Base-by-base conservation (phyloP, 2,113 vertebrate species). In the Lasiurus borealis region DNA sequence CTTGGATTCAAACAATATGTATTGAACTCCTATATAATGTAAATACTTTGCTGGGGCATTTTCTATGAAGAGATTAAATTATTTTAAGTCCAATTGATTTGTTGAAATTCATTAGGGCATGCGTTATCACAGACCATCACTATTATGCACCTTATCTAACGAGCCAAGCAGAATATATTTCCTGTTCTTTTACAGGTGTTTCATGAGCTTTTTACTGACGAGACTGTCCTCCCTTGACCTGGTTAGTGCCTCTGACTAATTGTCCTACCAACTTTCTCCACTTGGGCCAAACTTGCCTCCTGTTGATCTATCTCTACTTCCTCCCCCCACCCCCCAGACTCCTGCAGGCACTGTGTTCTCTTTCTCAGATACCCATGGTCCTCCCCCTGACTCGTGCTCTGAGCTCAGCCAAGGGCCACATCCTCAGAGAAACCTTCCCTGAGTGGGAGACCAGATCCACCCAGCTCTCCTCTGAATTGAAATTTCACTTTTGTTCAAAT, bases 31-130 rank as follows among this genome's bases (percentile, higher is more conserved):
- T 27, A 1, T 36, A 13, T 62, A 31, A 54, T 57, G 75, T 68
- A 86, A 75, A 59, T 34, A 23, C 44, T 91, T 78, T 31, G 59
- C n/a, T 11, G 66, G 72, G 76, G 59, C 46, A 57, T 64, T 77
- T 87, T 83, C 90, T 59, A 31, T 73, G 91, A 92, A 40, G 87
- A 85, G 80, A 85, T 82, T 44, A 46, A 89, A 78, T 85, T 69
- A 48, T 89, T 94, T 95, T 91, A 54, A 86, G 91, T 76, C 52
- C 91, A 68, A 52, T 80, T 83, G 80, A 88, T 96, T 72, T 91
- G 89, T 84, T 96, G 69, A 93, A 78, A 94, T 96, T 85, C 88
- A 88, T 84, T 46, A 75, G 77, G 57, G 31, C n/a, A 27, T 80
- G 72, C 27, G 13, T 40, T 66, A 19, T 86, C 69, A 34, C 31